These are phyloP conservation scores for Cichladusa arquata DNA, from an alignment of 2,113 vertebrate genomes.

Conservation along the genomic window DNA sequence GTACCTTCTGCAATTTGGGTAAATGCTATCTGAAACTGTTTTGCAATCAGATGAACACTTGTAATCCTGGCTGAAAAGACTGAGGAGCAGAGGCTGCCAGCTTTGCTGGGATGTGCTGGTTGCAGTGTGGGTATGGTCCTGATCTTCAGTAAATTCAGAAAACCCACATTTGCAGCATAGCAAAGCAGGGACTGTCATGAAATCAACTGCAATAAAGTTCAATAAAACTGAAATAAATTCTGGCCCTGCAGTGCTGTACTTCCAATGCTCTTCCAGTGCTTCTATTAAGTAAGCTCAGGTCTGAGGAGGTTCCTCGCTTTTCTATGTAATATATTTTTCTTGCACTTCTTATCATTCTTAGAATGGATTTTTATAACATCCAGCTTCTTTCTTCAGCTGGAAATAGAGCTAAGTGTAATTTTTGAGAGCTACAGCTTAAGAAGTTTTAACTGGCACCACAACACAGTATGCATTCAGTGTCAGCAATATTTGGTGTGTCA, in stretches of 20 bases:
- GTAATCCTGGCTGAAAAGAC: background rate
- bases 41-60: fast-evolving
- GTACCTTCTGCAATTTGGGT: background rate
- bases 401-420: background rate
- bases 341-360: background rate
- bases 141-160: background rate
- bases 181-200: background rate
- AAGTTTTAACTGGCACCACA: background rate
- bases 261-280: background rate
- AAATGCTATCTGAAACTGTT: background rate
- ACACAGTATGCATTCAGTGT: background rate
- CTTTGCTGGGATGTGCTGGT: background rate
- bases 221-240: background rate
- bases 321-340: background rate
- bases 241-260: background rate
- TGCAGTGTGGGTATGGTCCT: background rate
- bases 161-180: background rate
- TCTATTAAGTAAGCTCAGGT: background rate
- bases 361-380: background rate
- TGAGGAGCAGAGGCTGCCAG: background rate
- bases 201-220: background rate
- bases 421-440: background rate
- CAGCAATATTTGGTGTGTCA: background rate
- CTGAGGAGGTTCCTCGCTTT: background rate
- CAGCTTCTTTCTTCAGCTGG: background rate